Base-by-base conservation (phyloP, 2,113 vertebrate genomes). In the Colistium nudipinnis region DNA sequence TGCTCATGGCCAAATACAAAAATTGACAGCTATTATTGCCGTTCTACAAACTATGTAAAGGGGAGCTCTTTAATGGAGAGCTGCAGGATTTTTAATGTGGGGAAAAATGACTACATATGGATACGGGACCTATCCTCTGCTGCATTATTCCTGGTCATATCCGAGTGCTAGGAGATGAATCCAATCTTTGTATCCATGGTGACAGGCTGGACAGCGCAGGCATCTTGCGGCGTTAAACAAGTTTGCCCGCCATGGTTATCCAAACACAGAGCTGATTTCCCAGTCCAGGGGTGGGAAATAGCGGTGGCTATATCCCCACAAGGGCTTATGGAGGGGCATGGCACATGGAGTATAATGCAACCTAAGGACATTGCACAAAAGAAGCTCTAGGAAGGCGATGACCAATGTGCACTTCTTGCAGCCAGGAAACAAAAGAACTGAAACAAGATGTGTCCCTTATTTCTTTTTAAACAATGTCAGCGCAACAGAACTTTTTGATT, bases 131-230 rank as follows among this genome's bases (percentile, higher is more conserved):
- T 19, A 44, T 47, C 6, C 8, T 25, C 13, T 8, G 19, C 31
- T 70, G 6, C 33, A 67, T 82, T 82, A 84, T 74, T 79, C 68
- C 3, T 49, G 44, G 72, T 80, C 75, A 72, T 68, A 85, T 70
- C 48, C 33, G 33, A 30, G 64, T 72, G 64, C 74, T 59, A 54
- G 49, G 49, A 56, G 72, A 83, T 74, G 82, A 82, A 78, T 62
- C 63, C 73, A 55, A 35, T 33, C 33, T 69, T 72, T 71, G 67
- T 78, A 83, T 80, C 83, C 69, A 80, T 63, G 79, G 62, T 49
- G 61, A 88, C 36, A 55, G 65, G 57, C 73, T 65, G 54, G 57
- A 66, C 41, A 54, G 44, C 38, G 47, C 31, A 27, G 69, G 59
- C 69, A 70, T 70, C 48, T 81, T 56, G 47, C 63, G 51, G 53